Conservation (phyloP, 2,113 vertebrate genomes). For the Baryphthengus martii region DNA sequence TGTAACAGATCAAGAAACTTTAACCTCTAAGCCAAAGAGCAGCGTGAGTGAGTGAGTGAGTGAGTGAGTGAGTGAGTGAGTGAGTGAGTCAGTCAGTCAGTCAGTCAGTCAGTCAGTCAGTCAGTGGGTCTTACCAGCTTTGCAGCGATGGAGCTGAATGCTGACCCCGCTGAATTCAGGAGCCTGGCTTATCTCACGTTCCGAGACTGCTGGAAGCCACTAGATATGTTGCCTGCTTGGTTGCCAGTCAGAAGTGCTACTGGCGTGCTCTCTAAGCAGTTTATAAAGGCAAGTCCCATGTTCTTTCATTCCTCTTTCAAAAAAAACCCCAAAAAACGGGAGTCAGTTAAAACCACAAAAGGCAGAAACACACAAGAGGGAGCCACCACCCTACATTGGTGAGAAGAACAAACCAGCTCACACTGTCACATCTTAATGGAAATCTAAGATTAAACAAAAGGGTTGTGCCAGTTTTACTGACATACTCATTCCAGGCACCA, state of each 20-base stretch:
- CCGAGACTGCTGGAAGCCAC: neutral
- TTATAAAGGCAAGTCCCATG: neutral
- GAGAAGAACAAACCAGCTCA: neutral
- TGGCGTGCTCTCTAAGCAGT: neutral
- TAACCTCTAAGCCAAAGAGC: neutral
- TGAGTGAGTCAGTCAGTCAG: accelerated
- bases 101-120: no score
- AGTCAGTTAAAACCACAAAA: neutral
- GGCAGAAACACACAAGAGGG: neutral
- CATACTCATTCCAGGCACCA: neutral
- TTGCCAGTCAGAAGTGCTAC: neutral
- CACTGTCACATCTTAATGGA: neutral
- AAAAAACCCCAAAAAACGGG: neutral
- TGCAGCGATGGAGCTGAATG: neutral
- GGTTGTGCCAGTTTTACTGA: neutral
- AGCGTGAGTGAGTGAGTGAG: accelerated
- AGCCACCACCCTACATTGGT: no score
- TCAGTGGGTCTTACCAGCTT: neutral
- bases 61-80: accelerated
- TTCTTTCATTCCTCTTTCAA: neutral
- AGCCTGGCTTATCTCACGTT: neutral
- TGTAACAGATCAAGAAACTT: neutral
- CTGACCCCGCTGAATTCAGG: neutral
- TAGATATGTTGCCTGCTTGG: neutral
- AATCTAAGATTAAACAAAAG: neutral